Conservation (phyloP, 1,140 invertebrate species). For the Drosophila rhopaloa region DNA sequence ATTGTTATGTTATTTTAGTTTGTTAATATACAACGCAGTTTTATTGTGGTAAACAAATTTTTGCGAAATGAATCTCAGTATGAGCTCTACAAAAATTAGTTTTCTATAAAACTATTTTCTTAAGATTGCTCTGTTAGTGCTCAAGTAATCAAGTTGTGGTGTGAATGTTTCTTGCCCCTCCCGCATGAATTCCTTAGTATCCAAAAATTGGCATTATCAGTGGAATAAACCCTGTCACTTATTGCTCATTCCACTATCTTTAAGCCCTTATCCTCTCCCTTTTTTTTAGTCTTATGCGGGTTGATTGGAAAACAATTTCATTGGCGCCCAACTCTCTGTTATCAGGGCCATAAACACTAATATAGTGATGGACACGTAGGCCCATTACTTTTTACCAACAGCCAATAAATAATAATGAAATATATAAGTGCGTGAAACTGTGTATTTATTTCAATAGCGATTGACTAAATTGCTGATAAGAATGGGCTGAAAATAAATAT, state of each 20-base stretch:
- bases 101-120: neutral
- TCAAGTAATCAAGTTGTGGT: neutral
- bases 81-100: neutral
- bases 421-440: conserved; percentile 11
- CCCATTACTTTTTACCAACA: conserved; percentile 38
- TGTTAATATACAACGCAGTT: neutral
- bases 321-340: conserved; percentile 30
- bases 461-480: conserved; percentile 55
- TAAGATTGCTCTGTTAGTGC: too few species aligned
- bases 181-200: conserved; percentile 8
- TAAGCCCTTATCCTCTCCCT: conserved; percentile 16
- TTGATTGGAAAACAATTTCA: conserved; percentile 30
- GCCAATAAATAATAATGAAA: conserved; percentile 63
- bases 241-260: conserved; percentile 18
- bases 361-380: conserved; percentile 45
- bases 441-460: conserved; percentile 16
- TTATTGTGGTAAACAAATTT: neutral
- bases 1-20: neutral
- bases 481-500: conserved; percentile 5
- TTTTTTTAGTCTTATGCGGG: neutral
- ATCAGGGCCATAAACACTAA: conserved; percentile 64
- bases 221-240: conserved; percentile 5
- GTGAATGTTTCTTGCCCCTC: neutral
- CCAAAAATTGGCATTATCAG: conserved; percentile 14
- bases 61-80: neutral